A percentile compares a stretch with the other conserved stretches of the same genome.
Conservation (phyloP, 37 sponge, comb jelly and placozoan species). For the Halisarca cf. caerulea region DNA sequence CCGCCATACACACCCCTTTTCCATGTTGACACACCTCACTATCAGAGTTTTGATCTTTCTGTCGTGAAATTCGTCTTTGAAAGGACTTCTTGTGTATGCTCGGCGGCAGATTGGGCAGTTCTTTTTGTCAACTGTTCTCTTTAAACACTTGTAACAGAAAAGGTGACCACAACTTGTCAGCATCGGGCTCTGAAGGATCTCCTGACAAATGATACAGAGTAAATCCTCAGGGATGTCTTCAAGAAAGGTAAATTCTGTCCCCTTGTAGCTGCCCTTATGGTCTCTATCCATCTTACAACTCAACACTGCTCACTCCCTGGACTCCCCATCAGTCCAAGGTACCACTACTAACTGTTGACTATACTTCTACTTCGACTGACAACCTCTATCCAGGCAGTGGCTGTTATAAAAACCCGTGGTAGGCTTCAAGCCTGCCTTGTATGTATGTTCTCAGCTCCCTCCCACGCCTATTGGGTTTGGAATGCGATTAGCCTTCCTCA, state of each 20-base stretch:
- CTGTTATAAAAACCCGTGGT: too few species aligned
- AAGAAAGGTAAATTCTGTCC: neutral
- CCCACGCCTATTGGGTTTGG: too few species aligned
- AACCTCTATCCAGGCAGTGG: too few species aligned
- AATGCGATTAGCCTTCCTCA: too few species aligned
- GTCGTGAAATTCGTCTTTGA: conserved; percentile 19
- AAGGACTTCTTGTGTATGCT: neutral
- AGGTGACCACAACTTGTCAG: conserved; percentile 31
- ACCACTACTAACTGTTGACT: too few species aligned
- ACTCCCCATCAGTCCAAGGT: too few species aligned
- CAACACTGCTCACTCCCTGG: neutral
- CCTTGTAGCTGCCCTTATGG: neutral
- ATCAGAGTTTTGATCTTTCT: conserved; percentile 9
- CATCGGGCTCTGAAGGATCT: conserved; percentile 9
- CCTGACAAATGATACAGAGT: conserved; percentile 19
- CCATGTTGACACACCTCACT: neutral
- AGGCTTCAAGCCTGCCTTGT: too few species aligned
- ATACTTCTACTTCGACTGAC: too few species aligned
- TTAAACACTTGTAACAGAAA: conserved; percentile 31
- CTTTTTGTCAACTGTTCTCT: conserved; percentile 11
- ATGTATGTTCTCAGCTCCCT: too few species aligned
- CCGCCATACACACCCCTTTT: conserved; percentile 5
- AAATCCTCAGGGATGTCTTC: neutral
- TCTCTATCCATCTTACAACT: neutral
- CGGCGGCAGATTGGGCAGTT: conserved; percentile 13